Conservation (phyloP, 2,113 vertebrate species). For the Columbina picui region DNA sequence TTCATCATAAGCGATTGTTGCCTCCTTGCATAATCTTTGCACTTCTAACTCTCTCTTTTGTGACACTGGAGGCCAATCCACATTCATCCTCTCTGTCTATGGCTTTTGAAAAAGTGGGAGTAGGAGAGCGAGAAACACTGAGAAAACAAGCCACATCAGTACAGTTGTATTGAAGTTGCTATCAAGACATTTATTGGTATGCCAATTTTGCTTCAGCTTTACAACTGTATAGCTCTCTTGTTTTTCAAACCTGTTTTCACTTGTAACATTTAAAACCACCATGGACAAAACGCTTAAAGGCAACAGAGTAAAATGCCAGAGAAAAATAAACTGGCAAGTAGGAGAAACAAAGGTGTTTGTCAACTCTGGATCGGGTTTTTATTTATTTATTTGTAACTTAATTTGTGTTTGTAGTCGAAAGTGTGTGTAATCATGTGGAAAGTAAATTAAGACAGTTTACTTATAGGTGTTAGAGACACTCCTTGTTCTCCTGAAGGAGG, state of each 20-base stretch:
- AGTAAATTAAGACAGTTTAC: slow-evolving; percentile 16
- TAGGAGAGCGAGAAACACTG: neutral
- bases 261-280: neutral
- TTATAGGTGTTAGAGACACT: neutral
- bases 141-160: neutral
- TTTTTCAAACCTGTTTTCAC: neutral
- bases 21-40: neutral
- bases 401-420: slow-evolving; percentile 4
- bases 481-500: neutral
- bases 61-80: neutral
- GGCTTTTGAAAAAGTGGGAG: neutral
- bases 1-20: accelerated
- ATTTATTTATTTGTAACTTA: neutral
- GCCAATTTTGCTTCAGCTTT: neutral
- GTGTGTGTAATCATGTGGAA: slow-evolving; percentile 16
- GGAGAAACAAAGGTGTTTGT: neutral
- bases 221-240: neutral
- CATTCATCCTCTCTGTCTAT: neutral
- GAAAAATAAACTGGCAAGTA: neutral
- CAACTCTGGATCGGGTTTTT: neutral
- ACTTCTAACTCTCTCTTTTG: neutral
- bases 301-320: neutral
- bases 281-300: neutral
- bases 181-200: neutral
- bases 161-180: neutral